Evolutionary conservation across 2,888 invertebrate species (phyloP), one percentile per base, ranked within the genome.

Genomic region (Cistogaster globosa): DNA sequence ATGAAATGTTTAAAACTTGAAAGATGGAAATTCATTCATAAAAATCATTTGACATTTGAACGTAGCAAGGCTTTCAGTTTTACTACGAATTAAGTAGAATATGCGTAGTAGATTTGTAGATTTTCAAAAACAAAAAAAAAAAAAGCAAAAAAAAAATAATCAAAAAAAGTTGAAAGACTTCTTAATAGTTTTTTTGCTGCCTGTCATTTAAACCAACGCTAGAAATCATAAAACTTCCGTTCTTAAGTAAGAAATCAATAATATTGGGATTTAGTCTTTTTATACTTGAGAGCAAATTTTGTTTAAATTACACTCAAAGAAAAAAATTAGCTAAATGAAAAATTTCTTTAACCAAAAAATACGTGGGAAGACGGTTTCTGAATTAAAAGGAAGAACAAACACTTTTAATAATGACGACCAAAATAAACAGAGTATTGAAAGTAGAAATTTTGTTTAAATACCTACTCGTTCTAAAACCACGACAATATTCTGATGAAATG

Each of bases 151-250:
- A 26, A 38, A 12, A 18, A 2, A n/a, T n/a, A 26, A 26, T 26
- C 26, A 2, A 26, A 26, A 26, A 26, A 26, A 26, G 26, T 26
- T 26, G 4, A 26, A 26, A 26, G 26, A 26, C 4, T 26, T 26
- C 4, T 2, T 26, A 26, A 4, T 26, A 26, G 48, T 32, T 32
- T 45, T 79, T 36, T 65, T 63, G 78, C 65, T 53, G 58, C 8
- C 48, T 77, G 67, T 55, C 72, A 69, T 71, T 82, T 7, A 69
- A 78, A 20, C 85, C 85, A 85, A 85, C 85, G 85, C 85, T 82
- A n/a, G 20, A 69, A 75, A 69, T 82, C 71, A 78, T 78, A 78
- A 85, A 85, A 85, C 85, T 85, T 85, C 85, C 85, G 85, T 85
- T 85, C 85, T 82, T 82, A 63, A 65, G 69, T 71, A 69, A 60